Evolutionary conservation across 2,113 vertebrate genomes (phyloP), one percentile per base, ranked within the genome.

Genomic region (Sinocyclocheilus maitianheensis): DNA sequence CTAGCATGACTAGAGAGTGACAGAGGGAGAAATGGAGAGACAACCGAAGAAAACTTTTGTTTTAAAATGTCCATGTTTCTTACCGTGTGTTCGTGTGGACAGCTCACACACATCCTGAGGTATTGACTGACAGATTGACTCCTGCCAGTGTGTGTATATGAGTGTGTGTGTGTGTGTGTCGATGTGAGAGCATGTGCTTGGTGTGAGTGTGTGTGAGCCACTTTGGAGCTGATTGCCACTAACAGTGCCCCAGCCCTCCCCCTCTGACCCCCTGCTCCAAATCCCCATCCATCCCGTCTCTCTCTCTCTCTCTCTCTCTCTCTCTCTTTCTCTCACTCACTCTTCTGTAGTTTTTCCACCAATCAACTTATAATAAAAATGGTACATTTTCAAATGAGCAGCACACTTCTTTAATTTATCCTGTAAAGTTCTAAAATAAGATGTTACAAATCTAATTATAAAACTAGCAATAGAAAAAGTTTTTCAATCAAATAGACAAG

Each of bases 111-210:
- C 90, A 90, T 86, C 89, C 89, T 90, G 90, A 90, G 92, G 60
- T 91, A 89, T 90, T 91, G 91, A 93, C 88, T 88, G 90, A 93
- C 92, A 92, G 93, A 91, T 91, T 90, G 92, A 89, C 86, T 85
- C 83, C 83, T 48, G 75, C 58, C 53, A 84, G 77, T 77, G 71
- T 77, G 72, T 71, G 77, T 65, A 72, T 76, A 80, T 71, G 84
- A 84, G 86, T 60, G 88, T 89, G 81, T 89, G 88, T 86, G 88
- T 86, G 89, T 87, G 88, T 86, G 89, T 86, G 89, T 86, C 91
- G 37, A 88, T 85, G 87, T 91, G 87, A 88, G 90, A 85, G 86
- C 90, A 90, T 91, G 90, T 88, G 90, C 88, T 90, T 91, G 69
- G 72, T 71, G 78, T 69, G 85, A 62, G 74, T 46, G 89, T 83